Evolutionary conservation across 2,113 vertebrate species (phyloP).

Genomic region (Sisor rabdophorus): DNA sequence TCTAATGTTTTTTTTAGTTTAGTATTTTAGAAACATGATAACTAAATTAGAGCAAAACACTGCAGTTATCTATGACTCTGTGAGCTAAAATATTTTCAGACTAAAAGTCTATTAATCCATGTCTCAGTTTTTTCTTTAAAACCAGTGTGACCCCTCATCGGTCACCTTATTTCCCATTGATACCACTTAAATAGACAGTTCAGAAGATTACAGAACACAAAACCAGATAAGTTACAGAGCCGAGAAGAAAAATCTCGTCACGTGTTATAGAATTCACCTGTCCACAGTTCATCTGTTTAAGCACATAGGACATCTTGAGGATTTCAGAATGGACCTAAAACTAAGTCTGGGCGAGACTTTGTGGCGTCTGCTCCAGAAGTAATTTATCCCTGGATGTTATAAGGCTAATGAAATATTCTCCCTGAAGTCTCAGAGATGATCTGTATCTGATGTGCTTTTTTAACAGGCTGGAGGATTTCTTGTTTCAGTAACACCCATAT

Average conservation of each 20-base stretch:
- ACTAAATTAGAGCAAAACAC: no score
- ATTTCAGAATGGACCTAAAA: background rate
- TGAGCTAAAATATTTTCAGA: no score
- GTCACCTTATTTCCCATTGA: background rate
- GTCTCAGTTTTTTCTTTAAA: background rate
- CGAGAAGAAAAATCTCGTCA: slow-evolving; percentile 2
- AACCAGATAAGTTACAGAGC: background rate
- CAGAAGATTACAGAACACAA: slow-evolving; percentile 23
- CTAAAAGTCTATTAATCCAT: no score
- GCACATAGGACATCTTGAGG: background rate
- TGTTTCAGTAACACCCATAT: slow-evolving; percentile 4
- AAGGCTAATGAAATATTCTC: slow-evolving; percentile 14
- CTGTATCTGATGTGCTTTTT: background rate
- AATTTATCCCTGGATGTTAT: slow-evolving; percentile 14
- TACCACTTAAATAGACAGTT: background rate
- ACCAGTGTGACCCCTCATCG: background rate
- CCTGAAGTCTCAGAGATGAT: slow-evolving; percentile 10
- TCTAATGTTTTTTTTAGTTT: background rate
- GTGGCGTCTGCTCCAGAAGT: background rate
- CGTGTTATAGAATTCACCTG: slow-evolving; percentile 35
- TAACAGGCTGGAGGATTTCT: background rate
- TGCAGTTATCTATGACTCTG: no score
- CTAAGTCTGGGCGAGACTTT: background rate
- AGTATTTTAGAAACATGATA: no score
- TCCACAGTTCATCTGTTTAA: slow-evolving; percentile 10